Conservation (phyloP, 2,797 vertebrate species). For the Neostethus bicornis region DNA sequence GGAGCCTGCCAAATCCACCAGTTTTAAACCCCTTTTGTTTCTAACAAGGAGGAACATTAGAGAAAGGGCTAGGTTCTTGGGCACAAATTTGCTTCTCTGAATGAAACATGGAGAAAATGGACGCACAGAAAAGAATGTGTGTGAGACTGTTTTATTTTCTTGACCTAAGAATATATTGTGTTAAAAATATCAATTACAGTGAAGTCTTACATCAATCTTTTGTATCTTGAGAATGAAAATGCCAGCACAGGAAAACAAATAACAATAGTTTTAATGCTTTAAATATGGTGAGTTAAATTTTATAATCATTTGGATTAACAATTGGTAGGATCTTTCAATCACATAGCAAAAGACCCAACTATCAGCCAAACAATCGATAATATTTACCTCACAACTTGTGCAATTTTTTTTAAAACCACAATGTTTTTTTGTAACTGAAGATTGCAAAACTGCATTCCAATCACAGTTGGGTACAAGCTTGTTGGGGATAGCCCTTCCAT, state of each 20-base stretch:
- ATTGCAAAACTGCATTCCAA: no score
- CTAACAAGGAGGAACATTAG: constrained; percentile 77
- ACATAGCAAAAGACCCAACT: constrained; percentile 62
- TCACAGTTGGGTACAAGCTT: no score
- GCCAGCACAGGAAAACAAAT: constrained; percentile 1
- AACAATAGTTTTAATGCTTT: constrained; percentile 24
- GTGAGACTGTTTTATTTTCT: constrained; percentile 22
- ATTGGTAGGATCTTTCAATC: constrained; percentile 45
- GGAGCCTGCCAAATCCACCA: constrained; percentile 78
- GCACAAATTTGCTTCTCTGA: constrained; percentile 55
- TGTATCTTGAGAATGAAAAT: background rate
- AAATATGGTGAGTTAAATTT: constrained; percentile 49
- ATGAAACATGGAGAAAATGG: constrained; percentile 30
- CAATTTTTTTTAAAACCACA: constrained; percentile 44
- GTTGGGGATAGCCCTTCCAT: no score
- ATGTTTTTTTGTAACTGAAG: constrained; percentile 40
- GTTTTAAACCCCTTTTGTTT: constrained; percentile 81
- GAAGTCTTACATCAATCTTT: constrained; percentile 1
- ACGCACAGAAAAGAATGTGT: constrained; percentile 24
- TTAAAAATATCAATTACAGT: constrained; percentile 7
- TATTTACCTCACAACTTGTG: constrained; percentile 36
- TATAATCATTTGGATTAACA: constrained; percentile 16
- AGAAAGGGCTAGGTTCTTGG: constrained; percentile 66
- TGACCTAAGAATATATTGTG: constrained; percentile 7
- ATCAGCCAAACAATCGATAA: constrained; percentile 56